Base-by-base conservation (phyloP, 1,140 invertebrate genomes). In the Leguminivora glycinivorella region DNA sequence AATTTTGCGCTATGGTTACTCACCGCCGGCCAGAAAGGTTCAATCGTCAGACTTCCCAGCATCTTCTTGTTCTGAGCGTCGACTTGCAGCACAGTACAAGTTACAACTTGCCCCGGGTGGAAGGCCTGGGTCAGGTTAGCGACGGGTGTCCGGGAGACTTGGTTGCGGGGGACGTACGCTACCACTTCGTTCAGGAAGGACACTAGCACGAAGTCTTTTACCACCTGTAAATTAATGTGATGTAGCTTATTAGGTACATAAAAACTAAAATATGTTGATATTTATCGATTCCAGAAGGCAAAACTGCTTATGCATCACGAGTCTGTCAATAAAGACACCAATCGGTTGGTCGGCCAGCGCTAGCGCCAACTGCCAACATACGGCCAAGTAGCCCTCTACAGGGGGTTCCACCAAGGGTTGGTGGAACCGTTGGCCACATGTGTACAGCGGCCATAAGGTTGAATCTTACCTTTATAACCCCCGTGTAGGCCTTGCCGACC, bases 61-160 rank as follows among this genome's bases (percentile, higher is more conserved):
- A 94, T 87, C 78, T 88, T 93, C 68, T 82, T 83, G 0, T 75
- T 69, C 5, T 88, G 73, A 0, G 80, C 17, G 9, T 92, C 76
- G 1, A 93, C 83, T 2, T 72, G 70, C n/a, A 92, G 74, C 12
- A 94, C 87, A 1, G 85, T 89, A 29, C 91, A 92, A 12, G 83
- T 92, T 81, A 95, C 92, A 26, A 94, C 93, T 84, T 95, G 93
- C 38, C 95, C 95, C 7, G 92, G 72, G 40, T 93, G 92, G 77
- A 94, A 94, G 19, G 89, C 85, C 71, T 92, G 84, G 70, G 89
- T 29, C 70, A 93, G 78, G 72, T 87, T 75, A 14, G 72, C 73
- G 0, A 93, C 71, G 0, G 89, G 88, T 25, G 93, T 80, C 58
- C 90, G 83, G 19, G 91, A 92, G 0, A 95, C 85, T 68, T 93